Percentiles rank a stretch among this genome's conserved stretches.
phyloP scores from a whole-genome alignment of 2,113 vertebrate species.

The Riparia riparia region DNA sequence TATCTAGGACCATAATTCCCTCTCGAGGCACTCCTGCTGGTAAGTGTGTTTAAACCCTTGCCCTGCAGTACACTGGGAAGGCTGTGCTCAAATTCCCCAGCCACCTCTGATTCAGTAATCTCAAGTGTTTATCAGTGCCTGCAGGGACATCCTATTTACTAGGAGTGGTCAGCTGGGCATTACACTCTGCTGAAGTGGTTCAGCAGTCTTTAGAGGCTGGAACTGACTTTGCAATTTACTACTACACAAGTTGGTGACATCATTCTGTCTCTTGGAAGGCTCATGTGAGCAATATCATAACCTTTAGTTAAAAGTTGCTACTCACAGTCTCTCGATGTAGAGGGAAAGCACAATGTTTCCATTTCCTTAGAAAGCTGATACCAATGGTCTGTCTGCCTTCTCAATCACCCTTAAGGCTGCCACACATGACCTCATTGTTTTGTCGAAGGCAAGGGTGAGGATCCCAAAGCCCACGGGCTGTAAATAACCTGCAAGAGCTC shows the following conservation, averaged over 20 bases:
- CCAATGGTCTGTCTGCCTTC: background rate
- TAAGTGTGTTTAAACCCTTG: background rate
- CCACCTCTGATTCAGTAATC: slow-evolving; percentile 46
- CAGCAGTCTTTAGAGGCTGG: background rate
- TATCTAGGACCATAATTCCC: background rate
- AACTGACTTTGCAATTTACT: background rate
- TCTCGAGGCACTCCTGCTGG: slow-evolving; percentile 3
- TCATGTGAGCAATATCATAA: background rate
- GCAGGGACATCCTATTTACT: slow-evolving; percentile 25
- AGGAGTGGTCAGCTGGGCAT: slow-evolving; percentile 57
- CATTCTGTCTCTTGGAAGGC: background rate
- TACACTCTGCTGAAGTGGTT: background rate
- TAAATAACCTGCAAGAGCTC: background rate
- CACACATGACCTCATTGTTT: background rate
- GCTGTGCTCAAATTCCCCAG: slow-evolving; percentile 13
- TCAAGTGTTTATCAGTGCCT: slow-evolving; percentile 41
- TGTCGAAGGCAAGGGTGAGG: background rate
- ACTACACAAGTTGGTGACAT: background rate
- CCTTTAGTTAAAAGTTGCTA: background rate
- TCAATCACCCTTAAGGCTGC: background rate
- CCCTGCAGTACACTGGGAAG: background rate
- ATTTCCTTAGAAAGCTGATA: background rate
- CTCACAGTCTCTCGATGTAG: background rate
- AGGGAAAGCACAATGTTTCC: background rate
- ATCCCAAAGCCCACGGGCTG: background rate